Percentiles rank a stretch among this genome's conserved stretches.
These are phyloP conservation scores for Cynopterus brachyotis DNA, from an alignment of 2,113 vertebrate species.

Conservation along the genomic window DNA sequence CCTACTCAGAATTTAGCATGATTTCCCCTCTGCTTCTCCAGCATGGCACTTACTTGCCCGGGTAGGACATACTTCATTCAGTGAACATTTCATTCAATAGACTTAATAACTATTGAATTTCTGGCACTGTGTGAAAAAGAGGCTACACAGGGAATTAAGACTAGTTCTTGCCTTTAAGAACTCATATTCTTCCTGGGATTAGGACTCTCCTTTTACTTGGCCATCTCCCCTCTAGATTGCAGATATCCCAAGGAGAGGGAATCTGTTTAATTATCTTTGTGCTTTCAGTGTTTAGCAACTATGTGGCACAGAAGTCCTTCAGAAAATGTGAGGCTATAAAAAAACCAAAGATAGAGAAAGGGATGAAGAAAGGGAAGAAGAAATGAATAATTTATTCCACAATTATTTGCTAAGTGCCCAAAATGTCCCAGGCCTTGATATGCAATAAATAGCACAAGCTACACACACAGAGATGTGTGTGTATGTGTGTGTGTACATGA, in stretches of 20 bases:
- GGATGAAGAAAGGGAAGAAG: not conserved
- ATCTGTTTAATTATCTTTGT: conserved; percentile 8
- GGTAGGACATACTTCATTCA: not conserved
- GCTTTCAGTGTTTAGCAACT: not conserved
- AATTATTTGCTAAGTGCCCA: not conserved
- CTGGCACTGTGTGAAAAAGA: not conserved
- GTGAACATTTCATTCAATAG: not conserved
- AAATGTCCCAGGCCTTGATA: not conserved
- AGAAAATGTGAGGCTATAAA: not conserved
- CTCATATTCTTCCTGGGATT: not conserved
- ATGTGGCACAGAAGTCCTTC: not conserved
- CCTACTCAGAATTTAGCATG: not conserved
- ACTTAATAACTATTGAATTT: not conserved
- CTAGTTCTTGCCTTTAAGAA: not conserved
- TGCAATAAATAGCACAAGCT: not conserved
- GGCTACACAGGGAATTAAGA: not conserved
- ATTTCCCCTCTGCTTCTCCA: not conserved
- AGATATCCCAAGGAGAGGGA: not conserved
- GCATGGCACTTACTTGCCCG: not conserved
- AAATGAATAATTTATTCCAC: not conserved
- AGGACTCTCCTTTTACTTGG: not conserved
- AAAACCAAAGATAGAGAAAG: not conserved
- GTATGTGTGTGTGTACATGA: not conserved
- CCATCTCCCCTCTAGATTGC: not conserved
- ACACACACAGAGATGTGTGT: not conserved